These are phyloP conservation scores for Platyscapa corneri DNA, from an alignment of 1,140 invertebrate species.

Conservation along the genomic window DNA sequence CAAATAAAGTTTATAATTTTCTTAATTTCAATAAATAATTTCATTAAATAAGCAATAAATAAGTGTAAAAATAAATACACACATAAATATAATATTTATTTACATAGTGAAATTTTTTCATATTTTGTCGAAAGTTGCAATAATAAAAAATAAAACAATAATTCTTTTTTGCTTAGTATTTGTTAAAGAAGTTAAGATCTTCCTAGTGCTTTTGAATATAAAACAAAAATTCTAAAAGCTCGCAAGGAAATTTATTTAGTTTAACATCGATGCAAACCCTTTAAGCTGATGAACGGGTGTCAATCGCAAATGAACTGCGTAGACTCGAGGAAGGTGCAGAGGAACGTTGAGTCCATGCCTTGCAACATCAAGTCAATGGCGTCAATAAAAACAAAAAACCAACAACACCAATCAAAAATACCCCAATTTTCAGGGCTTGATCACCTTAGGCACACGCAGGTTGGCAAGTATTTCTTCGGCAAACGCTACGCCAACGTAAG, in stretches of 20 bases:
- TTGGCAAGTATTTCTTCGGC: conserved; percentile 37
- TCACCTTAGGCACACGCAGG: not conserved
- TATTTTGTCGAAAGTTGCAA: too few species aligned
- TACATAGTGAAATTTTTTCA: too few species aligned
- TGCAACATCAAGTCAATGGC: not conserved
- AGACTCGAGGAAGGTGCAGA: not conserved
- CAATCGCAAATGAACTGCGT: not conserved
- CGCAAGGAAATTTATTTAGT: not conserved
- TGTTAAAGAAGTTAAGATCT: not conserved
- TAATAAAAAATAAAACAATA: too few species aligned
- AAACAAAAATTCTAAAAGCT: not conserved
- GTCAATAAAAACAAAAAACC: not conserved
- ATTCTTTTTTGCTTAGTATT: too few species aligned
- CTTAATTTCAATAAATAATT: too few species aligned
- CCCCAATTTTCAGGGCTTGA: conserved; percentile 8
- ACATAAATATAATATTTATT: too few species aligned
- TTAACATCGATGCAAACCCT: not conserved
- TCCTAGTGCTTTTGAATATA: not conserved
- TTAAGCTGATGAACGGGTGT: conserved; percentile 2
- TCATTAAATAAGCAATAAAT: too few species aligned
- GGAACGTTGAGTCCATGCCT: not conserved
- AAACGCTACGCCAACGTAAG: too few species aligned
- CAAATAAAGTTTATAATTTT: too few species aligned
- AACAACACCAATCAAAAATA: not conserved
- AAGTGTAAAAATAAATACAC: too few species aligned